phyloP scores from a whole-genome alignment of 2,888 invertebrate genomes.

The Eupeodes luniger region DNA sequence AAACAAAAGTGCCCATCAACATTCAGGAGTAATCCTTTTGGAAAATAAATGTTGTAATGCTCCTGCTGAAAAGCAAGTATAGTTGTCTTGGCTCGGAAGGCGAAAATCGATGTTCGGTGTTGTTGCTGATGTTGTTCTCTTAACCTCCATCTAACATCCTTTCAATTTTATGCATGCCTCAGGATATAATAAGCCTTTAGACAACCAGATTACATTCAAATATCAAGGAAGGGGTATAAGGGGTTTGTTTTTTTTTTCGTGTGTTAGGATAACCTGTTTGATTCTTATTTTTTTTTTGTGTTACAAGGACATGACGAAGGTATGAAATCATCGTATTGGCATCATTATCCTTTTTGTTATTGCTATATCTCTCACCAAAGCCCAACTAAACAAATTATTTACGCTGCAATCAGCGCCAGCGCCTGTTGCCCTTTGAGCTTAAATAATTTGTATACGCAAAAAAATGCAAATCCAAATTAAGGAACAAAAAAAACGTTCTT shows the following conservation, averaged over 20 bases:
- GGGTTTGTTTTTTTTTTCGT: constrained; percentile 7
- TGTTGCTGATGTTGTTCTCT: background rate
- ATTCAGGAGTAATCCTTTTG: constrained; percentile 66
- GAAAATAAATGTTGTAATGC: constrained; percentile 71
- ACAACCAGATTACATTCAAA: constrained; percentile 70
- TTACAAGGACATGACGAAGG: constrained; percentile 26
- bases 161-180: constrained; percentile 46
- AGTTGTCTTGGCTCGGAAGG: constrained; percentile 21
- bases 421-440: constrained; percentile 19
- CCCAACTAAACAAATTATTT: constrained; percentile 28
- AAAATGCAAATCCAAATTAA: constrained; percentile 42
- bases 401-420: constrained; percentile 35
- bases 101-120: constrained; percentile 48
- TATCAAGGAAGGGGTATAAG: constrained; percentile 6
- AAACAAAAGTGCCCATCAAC: constrained; percentile 68
- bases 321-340: constrained; percentile 35
- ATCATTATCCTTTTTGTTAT: constrained; percentile 53
- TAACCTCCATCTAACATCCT: constrained; percentile 24
- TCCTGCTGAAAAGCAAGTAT: constrained; percentile 35
- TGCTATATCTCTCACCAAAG: background rate
- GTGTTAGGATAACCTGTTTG: constrained; percentile 61
- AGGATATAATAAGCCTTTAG: constrained; percentile 66
- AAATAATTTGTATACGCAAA: constrained; percentile 28
- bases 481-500: background rate
- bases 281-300: constrained; percentile 17